A percentile compares a stretch with the other conserved stretches of the same genome.
Evolutionary conservation across 2,888 invertebrate genomes (phyloP).

Genomic region (Scelioninae gen. 2): DNA sequence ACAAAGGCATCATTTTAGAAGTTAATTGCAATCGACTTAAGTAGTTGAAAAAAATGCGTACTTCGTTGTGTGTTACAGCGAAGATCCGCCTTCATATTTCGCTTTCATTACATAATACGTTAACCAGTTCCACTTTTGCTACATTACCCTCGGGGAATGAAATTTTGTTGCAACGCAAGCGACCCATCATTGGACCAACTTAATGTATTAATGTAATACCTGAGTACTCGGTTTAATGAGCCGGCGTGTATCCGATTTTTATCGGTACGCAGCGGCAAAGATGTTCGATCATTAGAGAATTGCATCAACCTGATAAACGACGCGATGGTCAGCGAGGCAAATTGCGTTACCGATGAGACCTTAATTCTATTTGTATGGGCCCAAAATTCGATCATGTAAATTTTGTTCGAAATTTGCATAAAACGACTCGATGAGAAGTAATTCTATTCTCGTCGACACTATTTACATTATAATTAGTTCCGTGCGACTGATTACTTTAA

Average conservation of each 20-base stretch:
- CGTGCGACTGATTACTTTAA: neutral
- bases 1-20: no score
- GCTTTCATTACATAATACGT: constrained; percentile 36
- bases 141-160: constrained; percentile 62
- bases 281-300: constrained; percentile 5
- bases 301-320: constrained; percentile 29
- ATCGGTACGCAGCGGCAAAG: neutral
- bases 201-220: constrained; percentile 62
- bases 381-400: constrained; percentile 42
- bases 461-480: constrained; percentile 21
- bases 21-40: no score
- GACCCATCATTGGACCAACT: constrained; percentile 39
- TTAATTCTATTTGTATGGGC: constrained; percentile 32
- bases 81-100: constrained; percentile 16
- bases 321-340: constrained; percentile 21
- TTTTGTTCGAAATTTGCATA: constrained; percentile 13
- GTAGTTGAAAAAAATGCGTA: no score
- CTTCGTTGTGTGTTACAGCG: constrained; percentile 4
- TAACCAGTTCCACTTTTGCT: constrained; percentile 51
- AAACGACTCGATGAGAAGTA: constrained; percentile 12
- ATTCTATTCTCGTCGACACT: constrained; percentile 3
- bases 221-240: constrained; percentile 24
- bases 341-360: constrained; percentile 20
- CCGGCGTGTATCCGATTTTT: constrained; percentile 17
- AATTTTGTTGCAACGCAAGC: constrained; percentile 41